These are phyloP conservation scores for Neoaliturus tenellus DNA, from an alignment of 2,888 invertebrate species.

Conservation along the genomic window DNA sequence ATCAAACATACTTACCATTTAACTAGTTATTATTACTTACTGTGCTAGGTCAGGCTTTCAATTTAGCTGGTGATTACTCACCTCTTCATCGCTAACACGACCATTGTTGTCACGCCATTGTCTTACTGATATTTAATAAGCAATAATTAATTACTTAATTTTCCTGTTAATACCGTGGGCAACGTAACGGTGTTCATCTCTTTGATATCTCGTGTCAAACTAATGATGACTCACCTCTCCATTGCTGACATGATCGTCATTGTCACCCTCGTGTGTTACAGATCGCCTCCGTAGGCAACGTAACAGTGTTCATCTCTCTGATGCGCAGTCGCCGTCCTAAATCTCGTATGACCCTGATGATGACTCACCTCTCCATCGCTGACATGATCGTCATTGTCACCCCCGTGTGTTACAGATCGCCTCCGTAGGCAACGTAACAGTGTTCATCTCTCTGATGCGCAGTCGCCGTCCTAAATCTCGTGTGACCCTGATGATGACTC, in stretches of 20 bases:
- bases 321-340: conserved; percentile 80
- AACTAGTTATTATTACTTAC: too few relatives aligned
- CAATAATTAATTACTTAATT: too few relatives aligned
- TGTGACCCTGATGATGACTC: conserved; percentile 78
- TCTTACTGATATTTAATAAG: too few relatives aligned
- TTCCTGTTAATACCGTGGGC: conserved; percentile 68
- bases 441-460: conserved; percentile 80
- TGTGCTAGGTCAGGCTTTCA: too few relatives aligned
- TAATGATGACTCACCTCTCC: conserved; percentile 86
- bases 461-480: conserved; percentile 77
- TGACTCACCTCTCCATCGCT: conserved; percentile 80
- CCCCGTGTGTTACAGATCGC: conserved; percentile 72
- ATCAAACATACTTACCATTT: too few relatives aligned
- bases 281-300: conserved; percentile 82
- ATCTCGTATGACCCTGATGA: conserved; percentile 84
- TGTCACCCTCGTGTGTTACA: background rate
- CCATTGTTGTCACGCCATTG: too few relatives aligned
- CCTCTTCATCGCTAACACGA: conserved; percentile 72
- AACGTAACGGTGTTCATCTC: background rate
- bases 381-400: conserved; percentile 62
- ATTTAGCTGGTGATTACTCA: conserved; percentile 82
- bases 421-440: conserved; percentile 83
- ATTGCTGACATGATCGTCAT: conserved; percentile 82
- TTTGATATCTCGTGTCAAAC: conserved; percentile 80
- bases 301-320: conserved; percentile 82